A percentile compares a stretch with the other conserved stretches of the same genome.
phyloP scores from a whole-genome alignment of 2,888 invertebrate genomes.

The Diadegma fenestrale region DNA sequence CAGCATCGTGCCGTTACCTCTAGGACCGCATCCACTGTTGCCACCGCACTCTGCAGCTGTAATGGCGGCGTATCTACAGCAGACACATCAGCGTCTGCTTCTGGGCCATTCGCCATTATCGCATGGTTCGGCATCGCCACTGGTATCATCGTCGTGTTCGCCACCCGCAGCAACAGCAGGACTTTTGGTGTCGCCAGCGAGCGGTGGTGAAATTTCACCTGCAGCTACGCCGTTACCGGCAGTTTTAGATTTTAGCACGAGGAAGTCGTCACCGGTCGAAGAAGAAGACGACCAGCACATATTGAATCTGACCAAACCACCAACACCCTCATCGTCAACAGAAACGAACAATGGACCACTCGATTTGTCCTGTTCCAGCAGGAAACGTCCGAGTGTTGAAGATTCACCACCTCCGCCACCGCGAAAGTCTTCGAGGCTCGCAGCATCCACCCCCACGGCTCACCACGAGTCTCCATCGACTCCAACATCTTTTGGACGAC shows the following conservation, averaged over 20 bases:
- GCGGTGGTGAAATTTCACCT: slow-evolving; percentile 85
- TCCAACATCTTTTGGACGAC: slow-evolving; percentile 88
- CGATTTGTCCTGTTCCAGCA: slow-evolving; percentile 92
- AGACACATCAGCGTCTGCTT: slow-evolving; percentile 91
- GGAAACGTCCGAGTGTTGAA: slow-evolving; percentile 90
- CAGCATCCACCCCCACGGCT: slow-evolving; percentile 72
- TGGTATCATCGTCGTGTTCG: slow-evolving; percentile 90
- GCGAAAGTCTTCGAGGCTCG: slow-evolving; percentile 88
- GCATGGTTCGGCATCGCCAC: slow-evolving; percentile 88
- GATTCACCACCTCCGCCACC: slow-evolving; percentile 87
- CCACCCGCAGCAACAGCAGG: slow-evolving; percentile 86
- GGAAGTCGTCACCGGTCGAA: slow-evolving; percentile 86
- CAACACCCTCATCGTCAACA: slow-evolving; percentile 86
- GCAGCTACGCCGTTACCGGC: slow-evolving; percentile 85
- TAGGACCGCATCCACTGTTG: slow-evolving; percentile 88
- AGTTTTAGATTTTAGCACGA: slow-evolving; percentile 93
- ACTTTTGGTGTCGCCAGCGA: slow-evolving; percentile 87
- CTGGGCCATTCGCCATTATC: slow-evolving; percentile 88
- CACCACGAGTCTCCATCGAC: slow-evolving; percentile 78
- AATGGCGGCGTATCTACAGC: slow-evolving; percentile 92
- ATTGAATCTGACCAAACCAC: slow-evolving; percentile 90
- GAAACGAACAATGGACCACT: slow-evolving; percentile 89
- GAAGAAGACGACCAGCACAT: slow-evolving; percentile 89
- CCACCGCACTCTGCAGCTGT: slow-evolving; percentile 92
- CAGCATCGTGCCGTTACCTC: slow-evolving; percentile 89